These are phyloP conservation scores for Boleophthalmus pectinirostris DNA, from an alignment of 2,113 vertebrate genomes.

Conservation along the genomic window DNA sequence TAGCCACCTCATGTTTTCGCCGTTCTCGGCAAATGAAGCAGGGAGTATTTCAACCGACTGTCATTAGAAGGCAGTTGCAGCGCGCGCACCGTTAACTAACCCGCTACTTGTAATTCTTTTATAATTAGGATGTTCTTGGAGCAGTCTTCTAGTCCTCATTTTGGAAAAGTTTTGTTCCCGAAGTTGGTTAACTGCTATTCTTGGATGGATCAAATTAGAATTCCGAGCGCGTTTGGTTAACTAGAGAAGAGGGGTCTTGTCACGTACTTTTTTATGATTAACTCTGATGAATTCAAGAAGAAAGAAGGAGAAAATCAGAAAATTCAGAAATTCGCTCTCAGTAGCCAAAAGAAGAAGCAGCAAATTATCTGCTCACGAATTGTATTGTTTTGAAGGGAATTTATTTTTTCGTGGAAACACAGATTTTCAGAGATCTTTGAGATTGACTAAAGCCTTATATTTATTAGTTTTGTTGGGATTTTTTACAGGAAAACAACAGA, in stretches of 20 bases:
- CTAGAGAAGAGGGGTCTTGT: background rate
- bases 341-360: background rate
- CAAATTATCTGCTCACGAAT: background rate
- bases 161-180: slow-evolving; percentile 1
- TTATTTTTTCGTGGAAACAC: background rate
- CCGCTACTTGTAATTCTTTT: slow-evolving; percentile 6
- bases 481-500: too few relatives aligned
- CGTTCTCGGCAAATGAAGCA: background rate
- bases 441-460: too few relatives aligned
- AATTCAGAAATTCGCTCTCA: background rate
- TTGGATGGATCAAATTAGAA: background rate
- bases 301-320: background rate
- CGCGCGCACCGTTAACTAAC: background rate
- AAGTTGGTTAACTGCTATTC: slow-evolving; percentile 2
- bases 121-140: slow-evolving; percentile 4
- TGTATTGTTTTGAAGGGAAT: background rate
- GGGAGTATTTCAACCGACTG: background rate
- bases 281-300: background rate
- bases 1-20: background rate
- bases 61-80: slow-evolving; percentile 2
- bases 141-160: slow-evolving; percentile 2
- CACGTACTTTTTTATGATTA: background rate
- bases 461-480: too few relatives aligned
- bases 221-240: background rate
- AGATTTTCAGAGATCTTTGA: background rate